Percentiles rank a stretch among this genome's conserved stretches.
Conservation (phyloP, 64 coral and sea anemone species). For the Montipora sp. region DNA sequence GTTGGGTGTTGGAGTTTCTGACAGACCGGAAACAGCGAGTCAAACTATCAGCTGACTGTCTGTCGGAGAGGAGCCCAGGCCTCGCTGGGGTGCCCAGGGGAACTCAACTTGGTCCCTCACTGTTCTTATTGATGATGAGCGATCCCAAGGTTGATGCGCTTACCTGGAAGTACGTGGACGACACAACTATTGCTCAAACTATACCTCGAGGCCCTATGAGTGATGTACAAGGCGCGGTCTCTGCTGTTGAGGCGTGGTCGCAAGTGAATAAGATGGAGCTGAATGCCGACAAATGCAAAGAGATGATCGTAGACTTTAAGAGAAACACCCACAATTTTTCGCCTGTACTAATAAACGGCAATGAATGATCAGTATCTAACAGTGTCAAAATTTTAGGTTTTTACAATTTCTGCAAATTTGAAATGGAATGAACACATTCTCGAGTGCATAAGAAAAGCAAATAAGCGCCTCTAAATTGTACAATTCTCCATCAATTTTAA, state of each 20-base stretch:
- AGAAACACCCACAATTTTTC: neutral
- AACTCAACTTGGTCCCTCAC: neutral
- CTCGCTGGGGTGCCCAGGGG: too few species aligned
- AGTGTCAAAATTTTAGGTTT: conserved; percentile 27
- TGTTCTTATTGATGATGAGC: neutral
- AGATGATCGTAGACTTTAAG: neutral
- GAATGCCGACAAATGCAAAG: neutral
- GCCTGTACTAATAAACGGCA: conserved; percentile 6
- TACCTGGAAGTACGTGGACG: too few species aligned
- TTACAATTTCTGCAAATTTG: conserved; percentile 26
- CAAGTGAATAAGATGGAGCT: neutral
- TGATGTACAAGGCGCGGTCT: neutral
- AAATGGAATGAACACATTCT: conserved; percentile 43
- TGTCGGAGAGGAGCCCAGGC: neutral
- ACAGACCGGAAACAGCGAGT: neutral
- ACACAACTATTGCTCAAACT: neutral
- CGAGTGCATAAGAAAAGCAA: conserved; percentile 47
- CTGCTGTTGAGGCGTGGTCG: neutral
- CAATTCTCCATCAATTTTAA: neutral
- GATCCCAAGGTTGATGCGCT: neutral
- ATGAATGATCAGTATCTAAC: conserved; percentile 12
- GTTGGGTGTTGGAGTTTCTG: neutral
- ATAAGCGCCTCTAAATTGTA: conserved; percentile 42
- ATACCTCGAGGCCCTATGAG: neutral
- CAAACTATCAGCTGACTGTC: neutral